These are phyloP conservation scores for Trogon melanurus DNA, from an alignment of 2,113 vertebrate genomes.

Conservation along the genomic window DNA sequence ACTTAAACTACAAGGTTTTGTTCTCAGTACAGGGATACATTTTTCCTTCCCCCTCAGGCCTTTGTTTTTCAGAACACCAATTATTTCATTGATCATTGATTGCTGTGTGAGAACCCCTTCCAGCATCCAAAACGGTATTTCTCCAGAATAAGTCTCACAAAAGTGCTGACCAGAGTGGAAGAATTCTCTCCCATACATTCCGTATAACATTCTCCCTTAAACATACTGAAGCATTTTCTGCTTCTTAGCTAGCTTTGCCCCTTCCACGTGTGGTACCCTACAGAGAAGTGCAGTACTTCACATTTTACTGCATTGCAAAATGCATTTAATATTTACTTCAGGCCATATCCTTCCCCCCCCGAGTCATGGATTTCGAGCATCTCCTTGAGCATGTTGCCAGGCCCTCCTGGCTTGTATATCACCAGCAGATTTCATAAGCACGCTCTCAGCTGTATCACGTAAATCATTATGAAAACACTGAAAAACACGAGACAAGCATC, in stretches of 20 bases:
- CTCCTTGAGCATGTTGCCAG: neutral
- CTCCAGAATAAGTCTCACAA: neutral
- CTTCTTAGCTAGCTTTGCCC: neutral
- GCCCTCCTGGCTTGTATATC: neutral
- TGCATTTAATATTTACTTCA: neutral
- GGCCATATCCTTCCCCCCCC: neutral
- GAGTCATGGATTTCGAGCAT: neutral
- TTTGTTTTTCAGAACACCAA: neutral
- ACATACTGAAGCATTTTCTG: neutral
- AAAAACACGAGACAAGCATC: neutral
- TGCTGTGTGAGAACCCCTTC: neutral
- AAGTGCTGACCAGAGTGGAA: neutral
- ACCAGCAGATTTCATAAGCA: neutral
- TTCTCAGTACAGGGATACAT: neutral
- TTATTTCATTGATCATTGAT: neutral
- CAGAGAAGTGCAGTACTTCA: neutral
- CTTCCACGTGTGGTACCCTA: neutral
- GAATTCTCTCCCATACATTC: neutral
- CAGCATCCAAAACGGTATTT: neutral
- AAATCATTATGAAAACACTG: neutral
- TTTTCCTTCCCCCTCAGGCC: neutral
- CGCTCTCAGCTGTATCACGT: rapidly evolving
- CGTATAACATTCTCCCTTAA: neutral
- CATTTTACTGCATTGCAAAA: neutral
- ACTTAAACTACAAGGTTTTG: neutral